A percentile compares a stretch with the other conserved stretches of the same genome.
These are phyloP conservation scores for Spisula solida DNA, from an alignment of 2,888 invertebrate species.

Conservation along the genomic window DNA sequence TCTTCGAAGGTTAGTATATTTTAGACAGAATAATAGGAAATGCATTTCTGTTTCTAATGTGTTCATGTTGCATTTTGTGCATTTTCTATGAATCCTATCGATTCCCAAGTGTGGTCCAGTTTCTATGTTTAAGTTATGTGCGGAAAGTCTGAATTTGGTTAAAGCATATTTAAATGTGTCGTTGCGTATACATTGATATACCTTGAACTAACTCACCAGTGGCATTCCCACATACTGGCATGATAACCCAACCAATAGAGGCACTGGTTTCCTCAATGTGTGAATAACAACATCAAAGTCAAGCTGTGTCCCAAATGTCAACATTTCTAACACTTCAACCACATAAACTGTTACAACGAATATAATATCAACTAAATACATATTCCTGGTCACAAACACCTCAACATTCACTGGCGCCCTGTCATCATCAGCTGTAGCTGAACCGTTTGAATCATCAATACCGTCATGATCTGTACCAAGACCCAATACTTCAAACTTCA, in stretches of 20 bases:
- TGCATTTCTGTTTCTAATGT: too few species aligned
- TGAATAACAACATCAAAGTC: slow-evolving; percentile 85
- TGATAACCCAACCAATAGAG: slow-evolving; percentile 88
- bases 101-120: too few species aligned
- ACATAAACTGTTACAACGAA: slow-evolving; percentile 84
- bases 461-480: not conserved
- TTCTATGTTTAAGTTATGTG: too few species aligned
- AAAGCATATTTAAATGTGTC: too few species aligned
- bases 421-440: not conserved
- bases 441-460: not conserved
- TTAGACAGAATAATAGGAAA: too few species aligned
- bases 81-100: too few species aligned
- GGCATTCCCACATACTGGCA: slow-evolving; percentile 89
- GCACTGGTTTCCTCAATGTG: slow-evolving; percentile 88
- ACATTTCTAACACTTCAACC: slow-evolving; percentile 85
- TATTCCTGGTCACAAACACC: slow-evolving; percentile 50
- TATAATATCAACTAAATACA: slow-evolving; percentile 72
- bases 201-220: slow-evolving; percentile 85
- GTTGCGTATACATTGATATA: too few species aligned
- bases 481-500: slow-evolving; percentile 5
- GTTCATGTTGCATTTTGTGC: too few species aligned
- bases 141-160: too few species aligned
- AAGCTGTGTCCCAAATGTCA: slow-evolving; percentile 88
- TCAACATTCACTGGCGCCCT: not conserved
- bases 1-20: too few species aligned